Evolutionary conservation across 1,140 invertebrate species (phyloP).

Genomic region (Leptoteleia sp.): DNA sequence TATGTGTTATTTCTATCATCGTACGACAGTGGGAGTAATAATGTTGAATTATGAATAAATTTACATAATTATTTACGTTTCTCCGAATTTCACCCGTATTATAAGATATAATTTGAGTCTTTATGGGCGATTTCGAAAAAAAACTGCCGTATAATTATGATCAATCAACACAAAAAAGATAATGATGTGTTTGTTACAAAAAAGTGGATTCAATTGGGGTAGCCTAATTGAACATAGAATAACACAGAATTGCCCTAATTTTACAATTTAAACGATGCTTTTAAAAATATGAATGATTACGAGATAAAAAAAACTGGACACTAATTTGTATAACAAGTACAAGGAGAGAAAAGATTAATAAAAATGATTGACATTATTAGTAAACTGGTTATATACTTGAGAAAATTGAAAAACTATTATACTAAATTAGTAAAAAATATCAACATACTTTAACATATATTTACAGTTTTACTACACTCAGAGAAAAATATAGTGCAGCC

Average conservation of each 20-base stretch:
- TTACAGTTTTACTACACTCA: no score
- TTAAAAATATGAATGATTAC: no score
- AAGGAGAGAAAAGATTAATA: no score
- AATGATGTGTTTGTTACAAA: not conserved
- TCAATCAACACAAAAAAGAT: not conserved
- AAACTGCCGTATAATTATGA: slow-evolving; percentile 4
- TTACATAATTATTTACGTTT: not conserved
- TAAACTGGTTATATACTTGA: no score
- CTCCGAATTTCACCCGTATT: slow-evolving; percentile 4
- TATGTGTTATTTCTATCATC: not conserved
- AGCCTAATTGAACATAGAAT: not conserved
- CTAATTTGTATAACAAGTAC: no score
- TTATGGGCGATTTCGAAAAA: not conserved
- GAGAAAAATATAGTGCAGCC: no score
- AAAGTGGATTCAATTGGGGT: slow-evolving; percentile 3
- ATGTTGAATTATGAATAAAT: not conserved
- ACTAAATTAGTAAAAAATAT: no score
- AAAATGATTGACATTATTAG: no score
- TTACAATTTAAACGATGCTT: not conserved
- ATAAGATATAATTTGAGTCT: slow-evolving; percentile 1
- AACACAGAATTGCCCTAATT: no score
- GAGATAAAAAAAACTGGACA: no score
- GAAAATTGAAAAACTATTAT: no score
- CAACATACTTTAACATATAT: no score
- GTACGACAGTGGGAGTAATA: not conserved